phyloP scores from a whole-genome alignment of 64 coral and sea anemone genomes.

The Porites australiensis region DNA sequence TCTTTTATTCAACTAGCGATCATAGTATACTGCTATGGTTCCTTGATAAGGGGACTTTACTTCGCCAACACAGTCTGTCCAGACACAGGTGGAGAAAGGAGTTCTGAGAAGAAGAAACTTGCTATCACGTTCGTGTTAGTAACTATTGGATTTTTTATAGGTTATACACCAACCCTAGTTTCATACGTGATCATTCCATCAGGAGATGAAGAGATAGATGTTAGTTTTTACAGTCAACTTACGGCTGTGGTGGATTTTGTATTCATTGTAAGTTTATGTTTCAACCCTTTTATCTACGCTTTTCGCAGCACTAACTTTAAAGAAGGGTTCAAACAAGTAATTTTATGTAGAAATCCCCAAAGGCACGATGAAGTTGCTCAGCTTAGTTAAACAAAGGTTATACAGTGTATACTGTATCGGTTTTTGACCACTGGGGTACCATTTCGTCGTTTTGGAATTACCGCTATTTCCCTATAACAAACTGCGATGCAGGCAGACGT shows the following conservation, averaged over 20 bases:
- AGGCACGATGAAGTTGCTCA: no score
- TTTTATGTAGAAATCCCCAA: neutral
- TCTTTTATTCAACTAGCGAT: neutral
- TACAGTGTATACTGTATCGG: no score
- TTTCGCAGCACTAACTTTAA: neutral
- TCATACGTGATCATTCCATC: neutral
- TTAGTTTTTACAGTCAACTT: no score
- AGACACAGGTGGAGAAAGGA: neutral
- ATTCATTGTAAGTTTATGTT: neutral
- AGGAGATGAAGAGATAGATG: neutral
- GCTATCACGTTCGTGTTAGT: neutral
- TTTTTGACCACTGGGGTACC: no score
- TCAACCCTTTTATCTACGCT: neutral
- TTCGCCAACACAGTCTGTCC: slow-evolving; percentile 28
- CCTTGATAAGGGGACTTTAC: slow-evolving; percentile 33
- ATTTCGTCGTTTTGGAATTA: no score
- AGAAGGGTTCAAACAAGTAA: neutral
- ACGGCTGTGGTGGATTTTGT: no score
- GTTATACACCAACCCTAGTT: neutral
- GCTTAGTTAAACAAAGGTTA: no score
- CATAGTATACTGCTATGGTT: slow-evolving; percentile 1
- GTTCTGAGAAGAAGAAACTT: slow-evolving; percentile 35
- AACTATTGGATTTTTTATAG: neutral
- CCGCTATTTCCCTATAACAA: no score
- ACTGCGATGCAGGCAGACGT: no score